Conservation (phyloP, 2,113 vertebrate genomes). For the Etia nguti region DNA sequence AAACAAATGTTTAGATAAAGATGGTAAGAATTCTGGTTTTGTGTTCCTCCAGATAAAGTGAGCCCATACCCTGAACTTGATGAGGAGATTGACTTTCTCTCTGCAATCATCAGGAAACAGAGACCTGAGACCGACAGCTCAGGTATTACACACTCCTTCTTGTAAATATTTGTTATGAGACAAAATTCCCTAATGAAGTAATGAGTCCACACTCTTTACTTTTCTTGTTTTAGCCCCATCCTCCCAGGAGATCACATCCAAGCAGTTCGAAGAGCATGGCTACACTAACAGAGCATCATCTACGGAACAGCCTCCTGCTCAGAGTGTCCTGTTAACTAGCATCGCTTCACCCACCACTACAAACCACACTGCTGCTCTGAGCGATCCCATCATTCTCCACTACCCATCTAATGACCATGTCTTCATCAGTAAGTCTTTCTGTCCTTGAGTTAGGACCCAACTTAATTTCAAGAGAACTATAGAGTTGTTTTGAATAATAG, state of each 20-base stretch:
- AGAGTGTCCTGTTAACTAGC: not conserved
- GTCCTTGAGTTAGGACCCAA: not conserved
- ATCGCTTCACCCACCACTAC: not conserved
- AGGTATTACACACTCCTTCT: conserved; percentile 43
- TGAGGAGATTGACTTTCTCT: conserved; percentile 84
- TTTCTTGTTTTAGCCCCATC: not conserved
- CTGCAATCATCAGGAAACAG: conserved; percentile 77
- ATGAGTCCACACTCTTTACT: not conserved
- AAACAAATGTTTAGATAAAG: not conserved
- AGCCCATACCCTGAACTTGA: conserved; percentile 72
- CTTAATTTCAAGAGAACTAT: not conserved
- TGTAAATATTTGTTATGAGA: not conserved
- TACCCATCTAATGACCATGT: conserved; percentile 61
- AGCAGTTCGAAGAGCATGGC: not conserved
- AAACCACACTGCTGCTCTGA: conserved; percentile 25
- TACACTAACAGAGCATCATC: not conserved
- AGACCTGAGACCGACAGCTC: conserved; percentile 36
- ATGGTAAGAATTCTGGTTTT: not conserved
- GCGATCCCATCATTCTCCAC: conserved; percentile 62
- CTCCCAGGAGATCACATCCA: not conserved
- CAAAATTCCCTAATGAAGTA: not conserved
- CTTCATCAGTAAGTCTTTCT: conserved; percentile 74
- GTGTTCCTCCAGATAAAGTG: conserved; percentile 38
- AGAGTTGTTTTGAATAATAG: not conserved
- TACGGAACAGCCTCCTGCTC: conserved; percentile 6